Evolutionary conservation across 2,113 vertebrate species (phyloP), one percentile per base, ranked within the genome.

Genomic region (Trematomus loennbergii): DNA sequence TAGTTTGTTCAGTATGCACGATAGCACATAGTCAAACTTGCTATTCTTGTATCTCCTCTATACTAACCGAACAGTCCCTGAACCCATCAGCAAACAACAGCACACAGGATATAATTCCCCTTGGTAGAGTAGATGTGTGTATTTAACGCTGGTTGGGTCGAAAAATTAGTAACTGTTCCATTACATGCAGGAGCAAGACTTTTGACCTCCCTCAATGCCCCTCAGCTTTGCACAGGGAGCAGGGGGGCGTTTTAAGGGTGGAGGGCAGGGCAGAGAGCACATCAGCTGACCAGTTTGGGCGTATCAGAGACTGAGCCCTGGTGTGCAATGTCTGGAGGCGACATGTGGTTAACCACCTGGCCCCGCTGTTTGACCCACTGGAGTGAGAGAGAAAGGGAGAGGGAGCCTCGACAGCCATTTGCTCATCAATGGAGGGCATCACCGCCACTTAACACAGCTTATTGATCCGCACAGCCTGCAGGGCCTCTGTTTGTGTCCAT

Each of bases 401-500:
- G 84, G 62, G 85, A 88, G 91, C 85, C 92, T 89, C 89, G 91
- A 93, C 90, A 92, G 81, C 94, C 92, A 94, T 93, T 94, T 92
- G 93, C 89, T 93, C 93, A 93, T 95, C 93, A 94, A 94, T 95
- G 92, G 91, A 92, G 90, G 90, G 91, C 91, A 92, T 94, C 94
- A 93, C 91, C 83, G 87, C 91, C 93, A 95, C 93, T 95, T 96
- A 96, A 95, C 94, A 94, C 93, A 92, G 88, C 72, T 88, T 94
- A 95, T 95, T 94, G 94, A 95, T 95, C 94, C 66, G 75, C 68
- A 76, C 78, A 85, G 92, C 89, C 92, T 88, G 90, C 89, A 87
- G 89, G 91, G 82, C 84, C 91, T 92, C 93, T 89, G 86, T 91
- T 94, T 94, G 94, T 95, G 93, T 95, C 94, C 90, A 94, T 95